Evolutionary conservation across 1,140 invertebrate species (phyloP).

Genomic region (Pararge aegeria): DNA sequence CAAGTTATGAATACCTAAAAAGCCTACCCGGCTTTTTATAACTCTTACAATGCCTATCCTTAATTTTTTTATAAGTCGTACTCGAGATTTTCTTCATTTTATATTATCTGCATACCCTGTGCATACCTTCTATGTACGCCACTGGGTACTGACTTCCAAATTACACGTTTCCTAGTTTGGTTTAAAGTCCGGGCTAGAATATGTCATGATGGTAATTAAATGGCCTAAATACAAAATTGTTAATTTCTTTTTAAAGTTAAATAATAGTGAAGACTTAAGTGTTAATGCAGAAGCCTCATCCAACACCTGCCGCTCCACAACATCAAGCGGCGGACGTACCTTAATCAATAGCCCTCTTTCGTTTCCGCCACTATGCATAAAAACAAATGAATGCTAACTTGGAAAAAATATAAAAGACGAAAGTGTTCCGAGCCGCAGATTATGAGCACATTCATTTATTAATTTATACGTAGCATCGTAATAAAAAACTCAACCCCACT

Average conservation of each 20-base stretch:
- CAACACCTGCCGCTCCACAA: constrained; percentile 56
- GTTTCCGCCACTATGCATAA: constrained; percentile 65
- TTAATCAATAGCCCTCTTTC: constrained; percentile 60
- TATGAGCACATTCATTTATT: constrained; percentile 78
- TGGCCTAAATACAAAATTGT: too few species aligned
- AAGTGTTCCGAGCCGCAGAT: constrained; percentile 76
- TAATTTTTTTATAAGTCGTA: too few species aligned
- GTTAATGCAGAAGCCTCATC: constrained; percentile 6
- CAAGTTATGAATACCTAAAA: too few species aligned
- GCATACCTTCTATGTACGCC: too few species aligned
- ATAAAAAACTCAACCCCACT: constrained; percentile 74
- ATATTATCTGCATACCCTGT: too few species aligned
- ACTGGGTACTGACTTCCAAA: too few species aligned
- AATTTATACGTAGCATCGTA: constrained; percentile 75
- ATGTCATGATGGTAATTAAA: too few species aligned
- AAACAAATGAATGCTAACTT: constrained; percentile 68
- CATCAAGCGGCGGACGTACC: constrained; percentile 39
- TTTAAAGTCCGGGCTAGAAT: too few species aligned
- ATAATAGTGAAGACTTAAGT: constrained; percentile 2
- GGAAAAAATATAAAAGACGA: constrained; percentile 70
- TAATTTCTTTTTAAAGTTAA: neutral
- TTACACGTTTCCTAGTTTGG: too few species aligned
- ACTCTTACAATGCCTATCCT: too few species aligned
- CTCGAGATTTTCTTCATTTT: too few species aligned
- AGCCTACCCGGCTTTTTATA: too few species aligned